Evolutionary conservation across 2,797 vertebrate genomes (phyloP), one percentile per base, ranked within the genome.

Genomic region (Yasuhikotakia modesta): DNA sequence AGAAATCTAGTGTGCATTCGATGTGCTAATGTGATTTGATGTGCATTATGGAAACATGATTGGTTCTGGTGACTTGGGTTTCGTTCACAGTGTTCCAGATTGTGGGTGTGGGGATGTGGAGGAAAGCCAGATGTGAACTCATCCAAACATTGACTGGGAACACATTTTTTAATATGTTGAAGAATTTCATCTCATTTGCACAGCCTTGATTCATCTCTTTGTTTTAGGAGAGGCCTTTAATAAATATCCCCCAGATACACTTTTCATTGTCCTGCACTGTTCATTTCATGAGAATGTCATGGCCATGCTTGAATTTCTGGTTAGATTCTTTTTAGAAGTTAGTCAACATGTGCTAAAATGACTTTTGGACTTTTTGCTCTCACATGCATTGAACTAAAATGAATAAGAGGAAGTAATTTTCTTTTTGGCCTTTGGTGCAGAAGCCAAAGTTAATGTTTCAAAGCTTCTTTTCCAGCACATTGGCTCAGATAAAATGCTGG

Each of bases 391-490:
- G 73, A 79, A 67, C 78, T 85, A 71, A 81, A 81, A 73, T 52
- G 30, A 73, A 81, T 70, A 57, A 35, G 70, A 79, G 81, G 78
- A 85, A 84, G 80, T 81, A 4, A 79, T 79, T 71, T 19, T 74
- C 21, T 32, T 17, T 67, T 76, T 71, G 60, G 73, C 69, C 76
- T 65, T 11, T 60, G 43, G 53, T 53, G 58, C 50, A 73, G 70
- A 78, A 69, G 48, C 67, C 68, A 22, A 70, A 72, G 22, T 52
- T 64, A 75, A 53, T 58, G 70, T 65, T 57, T 66, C 66, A 78
- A 78, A 74, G 67, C 76, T 55, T 75, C 22, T 82, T 85, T 85
- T 84, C 70, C 78, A 78, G 71, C 70, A 79, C 76, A 75, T 45
- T 82, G 76, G 73, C 53, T 75, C 46, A 65, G 79, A 84, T 84